Conservation (phyloP, 2,888 invertebrate genomes). For the Microctonus hyperodae region DNA sequence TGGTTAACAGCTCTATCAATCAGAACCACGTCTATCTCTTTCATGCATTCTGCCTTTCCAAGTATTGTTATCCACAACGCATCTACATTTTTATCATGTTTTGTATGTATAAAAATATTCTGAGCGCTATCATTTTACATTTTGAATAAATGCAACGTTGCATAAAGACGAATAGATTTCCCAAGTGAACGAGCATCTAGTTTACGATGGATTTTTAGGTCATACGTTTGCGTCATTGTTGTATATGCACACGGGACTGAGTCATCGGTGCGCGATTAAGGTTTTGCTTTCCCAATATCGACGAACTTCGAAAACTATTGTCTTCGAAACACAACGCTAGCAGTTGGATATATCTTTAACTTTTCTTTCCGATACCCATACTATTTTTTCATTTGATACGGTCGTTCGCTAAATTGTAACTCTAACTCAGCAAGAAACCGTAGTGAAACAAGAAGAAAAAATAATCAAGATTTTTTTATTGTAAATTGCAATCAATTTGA, state of each 20-base stretch:
- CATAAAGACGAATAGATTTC: conserved; percentile 14
- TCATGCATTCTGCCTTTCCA: not conserved
- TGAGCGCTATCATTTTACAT: not conserved
- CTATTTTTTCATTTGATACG: not conserved
- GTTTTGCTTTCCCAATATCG: conserved; percentile 30
- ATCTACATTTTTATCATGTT: not conserved
- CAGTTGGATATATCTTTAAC: conserved; percentile 3
- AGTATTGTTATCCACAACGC: not conserved
- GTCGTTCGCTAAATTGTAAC: conserved; percentile 10
- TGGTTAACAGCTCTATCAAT: not conserved
- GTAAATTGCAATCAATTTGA: no score
- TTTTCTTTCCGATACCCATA: not conserved
- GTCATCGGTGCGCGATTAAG: conserved; percentile 34
- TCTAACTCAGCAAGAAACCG: not conserved
- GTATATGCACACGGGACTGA: conserved; percentile 28
- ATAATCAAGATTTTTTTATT: not conserved
- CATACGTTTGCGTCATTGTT: conserved; percentile 21
- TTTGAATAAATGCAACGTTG: conserved; percentile 1
- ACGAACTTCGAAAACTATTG: conserved; percentile 21
- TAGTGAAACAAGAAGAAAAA: not conserved
- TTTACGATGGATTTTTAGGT: conserved; percentile 2
- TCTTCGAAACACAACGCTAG: conserved; percentile 16
- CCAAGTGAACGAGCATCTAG: conserved; percentile 11
- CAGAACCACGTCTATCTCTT: not conserved
- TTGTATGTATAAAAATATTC: not conserved